These are phyloP conservation scores for Rhingia campestris DNA, from an alignment of 2,888 invertebrate species.

Conservation along the genomic window DNA sequence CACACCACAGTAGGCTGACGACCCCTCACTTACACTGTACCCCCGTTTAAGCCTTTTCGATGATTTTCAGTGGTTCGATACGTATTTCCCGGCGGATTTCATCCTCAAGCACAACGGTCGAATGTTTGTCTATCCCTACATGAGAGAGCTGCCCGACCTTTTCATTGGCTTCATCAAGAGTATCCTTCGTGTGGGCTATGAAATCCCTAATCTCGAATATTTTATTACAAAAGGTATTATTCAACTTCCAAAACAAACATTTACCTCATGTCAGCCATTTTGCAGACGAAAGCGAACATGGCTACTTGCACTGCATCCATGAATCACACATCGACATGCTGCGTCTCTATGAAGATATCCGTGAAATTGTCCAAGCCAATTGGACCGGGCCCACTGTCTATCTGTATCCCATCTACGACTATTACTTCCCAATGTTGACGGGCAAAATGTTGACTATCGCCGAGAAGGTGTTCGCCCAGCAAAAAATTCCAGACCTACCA, in stretches of 20 bases:
- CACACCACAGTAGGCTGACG: constrained; percentile 20
- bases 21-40: neutral
- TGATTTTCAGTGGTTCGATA: constrained; percentile 70
- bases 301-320: constrained; percentile 79
- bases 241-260: neutral
- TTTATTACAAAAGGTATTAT: constrained; percentile 81
- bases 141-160: constrained; percentile 79
- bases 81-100: constrained; percentile 78
- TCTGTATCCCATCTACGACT: constrained; percentile 81
- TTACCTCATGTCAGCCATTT: neutral
- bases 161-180: constrained; percentile 80
- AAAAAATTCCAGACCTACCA: constrained; percentile 79
- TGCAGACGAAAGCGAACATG: constrained; percentile 78
- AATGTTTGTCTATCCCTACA: constrained; percentile 81
- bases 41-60: neutral
- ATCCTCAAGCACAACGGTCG: constrained; percentile 79
- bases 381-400: constrained; percentile 81
- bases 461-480: constrained; percentile 81
- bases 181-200: constrained; percentile 81
- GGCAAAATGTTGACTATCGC: constrained; percentile 80
- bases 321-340: constrained; percentile 81
- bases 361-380: constrained; percentile 79
- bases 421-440: constrained; percentile 80
- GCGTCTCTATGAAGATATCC: constrained; percentile 79
- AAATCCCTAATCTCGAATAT: constrained; percentile 81